Evolutionary conservation across 2,113 vertebrate species (phyloP).

Genomic region (Pristiophorus japonicus): DNA sequence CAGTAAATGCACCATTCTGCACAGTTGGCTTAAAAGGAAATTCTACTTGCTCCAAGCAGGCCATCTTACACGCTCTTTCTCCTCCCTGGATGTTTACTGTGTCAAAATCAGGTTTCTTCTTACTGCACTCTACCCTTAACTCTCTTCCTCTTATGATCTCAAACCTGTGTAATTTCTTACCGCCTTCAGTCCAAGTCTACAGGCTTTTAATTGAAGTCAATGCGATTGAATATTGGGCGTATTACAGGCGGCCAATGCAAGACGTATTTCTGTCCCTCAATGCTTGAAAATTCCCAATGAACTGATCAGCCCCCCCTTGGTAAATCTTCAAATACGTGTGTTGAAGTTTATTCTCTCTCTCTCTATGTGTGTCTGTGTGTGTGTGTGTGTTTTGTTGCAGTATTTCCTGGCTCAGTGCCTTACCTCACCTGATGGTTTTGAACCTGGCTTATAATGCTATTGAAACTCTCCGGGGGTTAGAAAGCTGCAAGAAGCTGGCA

Average conservation of each 20-base stretch:
- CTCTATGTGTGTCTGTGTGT: neutral
- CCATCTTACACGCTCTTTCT: neutral
- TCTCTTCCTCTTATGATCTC: neutral
- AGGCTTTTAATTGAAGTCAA: neutral
- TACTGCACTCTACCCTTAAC: neutral
- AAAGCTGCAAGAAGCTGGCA: neutral
- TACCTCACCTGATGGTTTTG: neutral
- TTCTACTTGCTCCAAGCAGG: too few species aligned
- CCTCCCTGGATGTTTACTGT: neutral
- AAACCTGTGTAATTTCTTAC: neutral
- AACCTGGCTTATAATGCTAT: constrained; percentile 37
- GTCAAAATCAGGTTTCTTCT: neutral
- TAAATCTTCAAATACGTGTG: neutral
- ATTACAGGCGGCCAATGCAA: neutral
- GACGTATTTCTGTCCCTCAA: neutral
- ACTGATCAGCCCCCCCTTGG: too few species aligned
- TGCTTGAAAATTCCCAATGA: neutral
- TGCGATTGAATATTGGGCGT: neutral
- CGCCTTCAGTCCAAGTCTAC: neutral
- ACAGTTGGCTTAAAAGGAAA: neutral
- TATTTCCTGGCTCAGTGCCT: neutral
- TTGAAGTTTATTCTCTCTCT: neutral
- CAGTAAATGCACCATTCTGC: neutral
- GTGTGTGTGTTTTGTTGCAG: constrained; percentile 7
- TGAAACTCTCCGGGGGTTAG: neutral